These are phyloP conservation scores for Drosophila quinaria DNA, from an alignment of 2,888 invertebrate genomes.

Conservation along the genomic window DNA sequence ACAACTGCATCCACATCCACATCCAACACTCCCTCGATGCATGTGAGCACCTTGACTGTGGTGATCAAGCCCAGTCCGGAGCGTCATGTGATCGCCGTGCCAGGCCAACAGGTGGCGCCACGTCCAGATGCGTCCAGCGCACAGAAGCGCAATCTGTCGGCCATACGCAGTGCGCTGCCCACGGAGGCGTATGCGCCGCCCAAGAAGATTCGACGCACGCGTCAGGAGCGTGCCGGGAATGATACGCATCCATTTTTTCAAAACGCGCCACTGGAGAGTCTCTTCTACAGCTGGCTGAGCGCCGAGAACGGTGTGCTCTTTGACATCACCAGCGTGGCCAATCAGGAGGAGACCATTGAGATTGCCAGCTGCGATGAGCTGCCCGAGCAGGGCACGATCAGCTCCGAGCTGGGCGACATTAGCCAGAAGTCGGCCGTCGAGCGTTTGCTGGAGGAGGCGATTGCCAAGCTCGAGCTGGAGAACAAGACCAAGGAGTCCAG, in stretches of 20 bases:
- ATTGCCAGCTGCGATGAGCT: slow-evolving; percentile 52
- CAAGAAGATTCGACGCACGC: slow-evolving; percentile 82
- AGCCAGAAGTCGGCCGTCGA: slow-evolving; percentile 70
- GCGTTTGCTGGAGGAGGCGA: slow-evolving; percentile 74
- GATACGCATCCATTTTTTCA: slow-evolving; percentile 72
- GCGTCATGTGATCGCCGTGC: slow-evolving; percentile 20
- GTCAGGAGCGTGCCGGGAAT: slow-evolving; percentile 66
- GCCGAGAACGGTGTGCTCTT: slow-evolving; percentile 79
- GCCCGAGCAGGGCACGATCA: slow-evolving; percentile 23
- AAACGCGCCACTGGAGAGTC: slow-evolving; percentile 74
- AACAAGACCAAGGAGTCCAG: slow-evolving; percentile 43
- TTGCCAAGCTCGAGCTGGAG: slow-evolving; percentile 73
- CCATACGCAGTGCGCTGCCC: slow-evolving; percentile 61
- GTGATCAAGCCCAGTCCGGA: slow-evolving; percentile 74
- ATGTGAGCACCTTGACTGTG: slow-evolving; percentile 78
- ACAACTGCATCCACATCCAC: neutral
- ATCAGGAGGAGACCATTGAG: slow-evolving; percentile 64
- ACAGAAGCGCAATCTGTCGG: slow-evolving; percentile 68
- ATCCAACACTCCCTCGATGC: slow-evolving; percentile 23
- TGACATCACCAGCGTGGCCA: slow-evolving; percentile 66
- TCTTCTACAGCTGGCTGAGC: slow-evolving; percentile 83
- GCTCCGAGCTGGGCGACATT: slow-evolving; percentile 42
- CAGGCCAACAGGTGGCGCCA: slow-evolving; percentile 27
- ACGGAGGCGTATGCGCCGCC: slow-evolving; percentile 83
- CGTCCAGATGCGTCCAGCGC: slow-evolving; percentile 21